Base-by-base conservation (phyloP, 2,797 vertebrate genomes). In the Pangasius larnaudii region DNA sequence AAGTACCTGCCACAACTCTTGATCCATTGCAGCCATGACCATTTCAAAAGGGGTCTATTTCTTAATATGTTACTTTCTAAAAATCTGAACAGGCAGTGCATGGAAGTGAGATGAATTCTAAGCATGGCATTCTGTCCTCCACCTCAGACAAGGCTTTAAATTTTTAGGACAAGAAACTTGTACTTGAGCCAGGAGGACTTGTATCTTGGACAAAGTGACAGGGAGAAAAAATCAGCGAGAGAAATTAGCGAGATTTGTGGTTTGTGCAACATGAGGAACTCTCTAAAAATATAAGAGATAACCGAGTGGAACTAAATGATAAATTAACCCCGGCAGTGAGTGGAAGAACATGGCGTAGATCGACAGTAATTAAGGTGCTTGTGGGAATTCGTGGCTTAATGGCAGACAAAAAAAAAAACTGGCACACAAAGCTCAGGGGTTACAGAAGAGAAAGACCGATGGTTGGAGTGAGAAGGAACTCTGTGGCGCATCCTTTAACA, bases 231-330 rank as follows among this genome's bases (percentile, higher is more conserved):
- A 46, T 42, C 42, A 42, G 5, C 5, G 42, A 19, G 69, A 3
- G 5, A 36, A 83, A 46, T 27, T 3, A 42, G 58, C 3, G 5
- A 82, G 79, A 42, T 42, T 61, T 36, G 51, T 33, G 49, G 49
- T 78, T 30, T 24, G 53, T 61, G 33, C 33, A 42, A 46, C 14
- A n/a, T 19, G 22, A 36, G 59, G 59, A 77, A 74, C 63, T 84
- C 71, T 59, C 59, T 19, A 80, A 77, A 87, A 67, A 51, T 53
- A 49, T n/a, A 63, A 63, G 71, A 27, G 19, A 85, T 88, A 78
- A 88, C 77, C 33, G 51, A 85, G 39, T 80, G 84, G 63, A 74
- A 80, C 75, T 71, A 85, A 88, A 80, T 56, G 84, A 88, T 81
- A 74, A 81, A 85, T 81, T 80, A 85, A 85, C 74, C 51, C 3